These are phyloP conservation scores for Drosophila baimaii DNA, from an alignment of 1,140 invertebrate species.

Conservation along the genomic window DNA sequence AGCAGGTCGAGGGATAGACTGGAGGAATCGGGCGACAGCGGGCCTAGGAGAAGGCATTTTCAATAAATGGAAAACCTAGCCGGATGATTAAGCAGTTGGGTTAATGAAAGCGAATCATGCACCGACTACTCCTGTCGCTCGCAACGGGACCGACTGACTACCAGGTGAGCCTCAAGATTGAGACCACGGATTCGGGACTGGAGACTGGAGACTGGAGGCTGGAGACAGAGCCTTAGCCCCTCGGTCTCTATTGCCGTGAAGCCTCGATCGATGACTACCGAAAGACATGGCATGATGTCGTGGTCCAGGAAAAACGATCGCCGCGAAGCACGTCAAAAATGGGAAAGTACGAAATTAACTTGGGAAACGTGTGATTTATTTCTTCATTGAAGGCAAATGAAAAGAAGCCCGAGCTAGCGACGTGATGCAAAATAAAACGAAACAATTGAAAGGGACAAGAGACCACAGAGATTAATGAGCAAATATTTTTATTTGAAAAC, in stretches of 20 bases:
- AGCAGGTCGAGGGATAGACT: not conserved
- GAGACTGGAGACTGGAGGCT: not conserved
- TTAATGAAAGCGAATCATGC: slow-evolving; percentile 81
- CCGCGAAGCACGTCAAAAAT: slow-evolving; percentile 71
- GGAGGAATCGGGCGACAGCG: not conserved
- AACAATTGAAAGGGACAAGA: slow-evolving; percentile 68
- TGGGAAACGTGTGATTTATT: slow-evolving; percentile 79
- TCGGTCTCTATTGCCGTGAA: too few species aligned
- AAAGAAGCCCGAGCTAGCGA: slow-evolving; percentile 31
- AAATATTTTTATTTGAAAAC: not conserved
- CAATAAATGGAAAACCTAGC: slow-evolving; percentile 64
- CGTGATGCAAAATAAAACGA: slow-evolving; percentile 36
- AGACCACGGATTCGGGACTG: slow-evolving; percentile 14
- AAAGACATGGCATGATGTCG: slow-evolving; percentile 42
- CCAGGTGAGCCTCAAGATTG: slow-evolving; percentile 11
- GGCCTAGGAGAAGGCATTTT: slow-evolving; percentile 34
- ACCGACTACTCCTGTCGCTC: slow-evolving; percentile 64
- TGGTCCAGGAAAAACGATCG: slow-evolving; percentile 65
- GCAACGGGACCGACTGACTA: slow-evolving; percentile 36
- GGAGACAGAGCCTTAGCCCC: slow-evolving; percentile 1
- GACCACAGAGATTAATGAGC: not conserved
- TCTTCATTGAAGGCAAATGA: slow-evolving; percentile 67
- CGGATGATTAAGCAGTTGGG: slow-evolving; percentile 79
- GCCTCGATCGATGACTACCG: slow-evolving; percentile 49
- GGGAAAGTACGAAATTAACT: slow-evolving; percentile 79